Conservation (phyloP, 2,113 vertebrate species). For the Oreochromis spilurus region DNA sequence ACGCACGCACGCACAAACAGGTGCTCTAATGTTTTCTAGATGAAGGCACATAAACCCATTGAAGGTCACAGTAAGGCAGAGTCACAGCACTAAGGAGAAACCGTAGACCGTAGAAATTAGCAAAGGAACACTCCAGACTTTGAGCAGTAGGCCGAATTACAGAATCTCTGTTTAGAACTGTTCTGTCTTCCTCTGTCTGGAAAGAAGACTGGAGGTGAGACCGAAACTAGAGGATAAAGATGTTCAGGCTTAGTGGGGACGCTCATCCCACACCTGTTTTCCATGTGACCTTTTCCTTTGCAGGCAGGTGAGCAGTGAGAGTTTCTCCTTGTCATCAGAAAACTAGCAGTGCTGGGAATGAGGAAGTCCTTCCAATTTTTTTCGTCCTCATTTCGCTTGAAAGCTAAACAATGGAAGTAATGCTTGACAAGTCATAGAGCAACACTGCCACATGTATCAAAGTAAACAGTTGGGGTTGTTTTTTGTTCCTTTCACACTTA, state of each 20-base stretch:
- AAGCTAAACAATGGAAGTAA: conserved; percentile 5
- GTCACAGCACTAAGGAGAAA: conserved; percentile 70
- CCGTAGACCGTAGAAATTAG: conserved; percentile 47
- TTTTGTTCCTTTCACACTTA: conserved; percentile 9
- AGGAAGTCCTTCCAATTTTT: conserved; percentile 4
- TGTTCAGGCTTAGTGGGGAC: conserved; percentile 25
- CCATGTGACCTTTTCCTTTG: conserved; percentile 48
- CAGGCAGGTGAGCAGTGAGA: conserved; percentile 27
- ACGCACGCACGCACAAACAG: background rate
- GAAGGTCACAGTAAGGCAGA: conserved; percentile 78
- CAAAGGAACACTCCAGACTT: conserved; percentile 39
- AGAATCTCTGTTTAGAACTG: conserved; percentile 22
- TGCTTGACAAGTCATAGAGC: background rate
- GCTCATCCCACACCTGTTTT: conserved; percentile 28
- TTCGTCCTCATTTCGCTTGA: background rate
- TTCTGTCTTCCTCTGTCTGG: conserved; percentile 9
- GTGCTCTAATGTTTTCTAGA: conserved; percentile 66
- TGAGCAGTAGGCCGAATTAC: conserved; percentile 8
- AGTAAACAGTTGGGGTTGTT: conserved; percentile 13
- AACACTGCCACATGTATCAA: background rate
- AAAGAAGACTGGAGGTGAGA: conserved; percentile 7
- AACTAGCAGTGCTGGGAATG: conserved; percentile 27
- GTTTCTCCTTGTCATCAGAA: conserved; percentile 35
- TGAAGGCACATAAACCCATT: conserved; percentile 79
- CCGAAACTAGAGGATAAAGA: conserved; percentile 15